Base-by-base conservation (phyloP, 2,797 vertebrate species). In the Coregonus ussuriensis region DNA sequence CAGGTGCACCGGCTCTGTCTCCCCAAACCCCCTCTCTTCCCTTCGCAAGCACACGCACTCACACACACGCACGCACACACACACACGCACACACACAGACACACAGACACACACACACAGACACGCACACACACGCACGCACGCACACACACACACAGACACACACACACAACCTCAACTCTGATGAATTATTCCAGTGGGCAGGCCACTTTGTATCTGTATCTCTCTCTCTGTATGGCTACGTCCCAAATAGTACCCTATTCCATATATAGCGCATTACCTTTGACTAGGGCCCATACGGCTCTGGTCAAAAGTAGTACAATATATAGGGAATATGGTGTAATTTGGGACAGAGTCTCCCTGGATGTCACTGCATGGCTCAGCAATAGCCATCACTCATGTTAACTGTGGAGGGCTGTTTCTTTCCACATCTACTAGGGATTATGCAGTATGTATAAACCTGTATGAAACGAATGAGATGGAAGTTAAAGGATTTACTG, bases 1-100 rank as follows among this genome's bases (percentile, higher is more conserved):
- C 85, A 86, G 83, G 85, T 85, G 85, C 81, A 77, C 81, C 76
- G 82, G 72, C 79, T 86, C 79, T 84, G 80, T 84, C 81, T 79
- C 78, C 68, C 75, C 81, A 82, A 77, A 82, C 37, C 77, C 66
- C 73, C 72, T 11, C 41, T 2, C 37, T 7, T 7, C 6, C 37
- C 37, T 37, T 6, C 35, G 1, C 35, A 52, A 79, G 2, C 51
- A 52, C 51, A 13, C 51, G 1, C 51, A 52, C 11, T 0, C 51
- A 52, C 51, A 52, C 51, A 13, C 51, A 52, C 51, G 3, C 51
- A 52, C 9, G 3, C 51, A 13, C 51, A 35, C 35, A 35, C 0
- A 4, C 35, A 35, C 35, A 4, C 35, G 4, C 35, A 35, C 35
- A 35, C 35, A 35, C 35, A 35, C 35, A 35, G 3, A 35, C 35